Evolutionary conservation across 2,888 invertebrate species (phyloP), one percentile per base, ranked within the genome.

Genomic region (Xiphydria camelus): DNA sequence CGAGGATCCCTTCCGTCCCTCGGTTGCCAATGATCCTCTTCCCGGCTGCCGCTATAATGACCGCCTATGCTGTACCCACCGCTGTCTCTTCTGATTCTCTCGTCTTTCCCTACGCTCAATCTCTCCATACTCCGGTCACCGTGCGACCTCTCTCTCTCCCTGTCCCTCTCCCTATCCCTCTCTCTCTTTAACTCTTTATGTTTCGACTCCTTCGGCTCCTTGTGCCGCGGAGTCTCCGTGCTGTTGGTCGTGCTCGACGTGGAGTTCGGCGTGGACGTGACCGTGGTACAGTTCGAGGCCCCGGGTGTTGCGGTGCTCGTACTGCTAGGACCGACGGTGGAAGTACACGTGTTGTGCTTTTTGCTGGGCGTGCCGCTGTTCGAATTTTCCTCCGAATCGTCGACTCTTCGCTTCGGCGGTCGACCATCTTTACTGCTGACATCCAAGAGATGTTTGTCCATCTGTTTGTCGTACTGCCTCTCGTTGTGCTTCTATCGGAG

Each of bases 61-160:
- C 70, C 70, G 19, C 67, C 54, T 38, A 62, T 61, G 26, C 57
- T 66, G 38, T 72, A 72, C 14, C 68, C 61, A 3, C 73, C 71
- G 20, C 77, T 77, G 26, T 76, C 77, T 47, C 79, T 70, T 31
- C 80, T 71, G 41, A 77, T 75, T 36, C 76, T 70, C 20, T 74
- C 74, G 26, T 74, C 74, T 47, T 71, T 78, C 55, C 47, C 70
- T 56, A 66, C 66, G 34, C 56, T 76, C 71, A 66, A 76, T 73
- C 54, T 78, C 56, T 59, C 77, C 58, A 49, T 70, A 62, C 50
- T 71, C 61, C 62, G 75, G 61, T 59, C 76, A 54, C 51, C 66
- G 31, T 70, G 68, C 18, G 47, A 47, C 47, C 64, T 42, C 12
- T 70, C 69, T 20, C 63, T 52, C 18, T 68, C 66, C 39, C 67